Evolutionary conservation across 1,140 invertebrate species (phyloP).

Genomic region (Drosophila oshimai): DNA sequence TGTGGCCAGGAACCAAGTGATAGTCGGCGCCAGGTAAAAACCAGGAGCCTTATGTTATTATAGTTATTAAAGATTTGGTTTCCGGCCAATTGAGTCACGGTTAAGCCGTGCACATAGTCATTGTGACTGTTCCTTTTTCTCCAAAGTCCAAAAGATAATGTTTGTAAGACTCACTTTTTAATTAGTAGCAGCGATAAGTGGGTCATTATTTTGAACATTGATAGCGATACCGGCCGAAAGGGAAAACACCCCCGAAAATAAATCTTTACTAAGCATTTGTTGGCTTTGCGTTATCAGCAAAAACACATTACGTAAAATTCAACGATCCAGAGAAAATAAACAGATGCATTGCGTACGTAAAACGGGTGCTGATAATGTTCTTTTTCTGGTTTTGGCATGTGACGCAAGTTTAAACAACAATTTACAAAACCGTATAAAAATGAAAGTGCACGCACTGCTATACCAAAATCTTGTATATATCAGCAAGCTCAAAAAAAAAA

Average conservation of each 20-base stretch:
- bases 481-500: constrained; percentile 16
- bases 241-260: constrained; percentile 28
- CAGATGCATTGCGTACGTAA: constrained; percentile 42
- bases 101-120: constrained; percentile 10
- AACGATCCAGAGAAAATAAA: constrained; percentile 23
- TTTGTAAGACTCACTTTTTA: constrained; percentile 18
- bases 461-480: constrained; percentile 29
- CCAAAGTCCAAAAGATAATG: constrained; percentile 1
- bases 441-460: constrained; percentile 50
- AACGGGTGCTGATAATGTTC: constrained; percentile 25
- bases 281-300: constrained; percentile 22
- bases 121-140: constrained; percentile 30
- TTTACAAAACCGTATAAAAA: constrained; percentile 21
- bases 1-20: constrained; percentile 90
- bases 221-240: constrained; percentile 13
- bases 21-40: constrained; percentile 90
- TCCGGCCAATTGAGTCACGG: constrained; percentile 39
- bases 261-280: neutral
- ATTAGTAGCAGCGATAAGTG: constrained; percentile 37
- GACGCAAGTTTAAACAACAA: constrained; percentile 21
- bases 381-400: constrained; percentile 9
- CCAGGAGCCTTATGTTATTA: neutral
- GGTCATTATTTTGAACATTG: constrained; percentile 34
- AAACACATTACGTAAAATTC: constrained; percentile 30
- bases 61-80: constrained; percentile 5